Percentiles rank a stretch among this genome's conserved stretches.
Evolutionary conservation across 2,888 invertebrate species (phyloP).

Genomic region (Rhagium mordax): DNA sequence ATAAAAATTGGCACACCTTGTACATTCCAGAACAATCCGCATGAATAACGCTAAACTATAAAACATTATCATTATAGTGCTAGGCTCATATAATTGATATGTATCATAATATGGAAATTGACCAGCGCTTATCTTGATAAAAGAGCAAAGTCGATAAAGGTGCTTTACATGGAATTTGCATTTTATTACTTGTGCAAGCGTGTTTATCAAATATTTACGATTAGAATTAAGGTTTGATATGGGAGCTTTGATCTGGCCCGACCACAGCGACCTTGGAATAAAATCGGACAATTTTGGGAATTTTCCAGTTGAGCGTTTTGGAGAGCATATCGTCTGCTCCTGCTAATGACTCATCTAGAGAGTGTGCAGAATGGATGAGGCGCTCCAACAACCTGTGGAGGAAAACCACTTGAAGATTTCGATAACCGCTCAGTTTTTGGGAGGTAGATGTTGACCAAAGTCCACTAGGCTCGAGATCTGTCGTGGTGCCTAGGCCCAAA

Average conservation of each 20-base stretch:
- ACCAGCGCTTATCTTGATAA: neutral
- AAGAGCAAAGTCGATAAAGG: neutral
- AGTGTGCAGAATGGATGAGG: too few species aligned
- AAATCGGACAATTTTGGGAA: too few species aligned
- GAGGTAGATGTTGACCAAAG: too few species aligned
- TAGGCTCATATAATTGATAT: neutral
- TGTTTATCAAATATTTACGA: neutral
- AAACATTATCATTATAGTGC: neutral
- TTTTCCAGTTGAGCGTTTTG: too few species aligned
- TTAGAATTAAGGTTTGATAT: neutral
- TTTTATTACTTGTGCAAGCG: neutral
- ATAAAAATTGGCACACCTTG: too few species aligned
- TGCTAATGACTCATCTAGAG: too few species aligned
- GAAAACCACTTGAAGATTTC: too few species aligned
- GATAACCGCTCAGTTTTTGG: too few species aligned
- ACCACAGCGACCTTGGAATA: neutral
- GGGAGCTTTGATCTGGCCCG: neutral
- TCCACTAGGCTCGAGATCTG: too few species aligned
- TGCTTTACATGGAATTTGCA: neutral
- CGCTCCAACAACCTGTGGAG: too few species aligned
- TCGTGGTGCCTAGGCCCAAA: too few species aligned
- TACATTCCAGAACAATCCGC: neutral
- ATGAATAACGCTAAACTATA: neutral
- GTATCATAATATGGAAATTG: neutral
- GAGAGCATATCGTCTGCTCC: too few species aligned